These are phyloP conservation scores for Neoascia interrupta DNA, from an alignment of 2,888 invertebrate genomes.

Conservation along the genomic window DNA sequence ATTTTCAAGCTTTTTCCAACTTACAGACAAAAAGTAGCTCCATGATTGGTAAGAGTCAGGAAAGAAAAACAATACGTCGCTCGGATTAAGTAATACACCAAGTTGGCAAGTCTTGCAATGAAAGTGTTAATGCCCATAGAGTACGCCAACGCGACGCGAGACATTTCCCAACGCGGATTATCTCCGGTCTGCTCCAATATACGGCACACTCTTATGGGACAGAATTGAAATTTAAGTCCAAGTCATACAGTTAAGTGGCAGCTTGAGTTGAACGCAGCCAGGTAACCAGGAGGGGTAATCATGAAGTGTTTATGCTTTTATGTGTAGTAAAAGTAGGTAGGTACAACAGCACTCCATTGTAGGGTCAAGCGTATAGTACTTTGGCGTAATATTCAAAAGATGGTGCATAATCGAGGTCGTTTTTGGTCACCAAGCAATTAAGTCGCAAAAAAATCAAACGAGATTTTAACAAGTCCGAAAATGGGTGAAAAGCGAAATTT, in stretches of 20 bases:
- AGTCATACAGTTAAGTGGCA: conserved; percentile 29
- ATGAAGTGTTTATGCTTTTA: no score
- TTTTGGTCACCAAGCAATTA: no score
- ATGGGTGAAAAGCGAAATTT: no score
- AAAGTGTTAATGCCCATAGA: conserved; percentile 45
- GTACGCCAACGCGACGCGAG: conserved; percentile 47
- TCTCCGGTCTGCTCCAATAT: conserved; percentile 19
- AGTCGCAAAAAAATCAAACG: no score
- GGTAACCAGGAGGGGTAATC: no score
- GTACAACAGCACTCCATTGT: no score
- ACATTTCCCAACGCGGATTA: conserved; percentile 36
- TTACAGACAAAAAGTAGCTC: not conserved
- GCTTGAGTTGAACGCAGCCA: conserved; percentile 45
- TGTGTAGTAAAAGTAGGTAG: no score
- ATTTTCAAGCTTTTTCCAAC: no score
- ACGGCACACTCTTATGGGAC: conserved; percentile 24
- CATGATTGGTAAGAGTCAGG: not conserved
- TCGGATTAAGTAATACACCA: conserved; percentile 34
- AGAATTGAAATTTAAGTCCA: conserved; percentile 5
- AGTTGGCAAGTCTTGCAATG: conserved; percentile 20
- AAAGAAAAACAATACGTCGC: conserved; percentile 6
- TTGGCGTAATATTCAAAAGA: no score
- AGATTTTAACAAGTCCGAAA: no score
- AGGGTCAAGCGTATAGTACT: no score
- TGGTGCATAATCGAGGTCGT: no score